These are phyloP conservation scores for Archivesica marissinica DNA, from an alignment of 1,140 invertebrate genomes.

Conservation along the genomic window DNA sequence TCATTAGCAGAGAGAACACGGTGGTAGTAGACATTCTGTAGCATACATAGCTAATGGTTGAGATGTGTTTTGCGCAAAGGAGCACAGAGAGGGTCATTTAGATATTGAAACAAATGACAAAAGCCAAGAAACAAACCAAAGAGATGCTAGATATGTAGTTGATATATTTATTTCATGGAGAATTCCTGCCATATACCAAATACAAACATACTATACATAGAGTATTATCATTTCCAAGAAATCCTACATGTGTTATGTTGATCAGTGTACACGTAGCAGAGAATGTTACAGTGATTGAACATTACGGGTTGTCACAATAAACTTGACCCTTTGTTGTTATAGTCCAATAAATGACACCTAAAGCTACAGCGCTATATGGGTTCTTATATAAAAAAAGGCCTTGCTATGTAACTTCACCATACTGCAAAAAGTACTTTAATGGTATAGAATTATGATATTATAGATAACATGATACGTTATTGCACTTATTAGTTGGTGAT, in stretches of 20 bases:
- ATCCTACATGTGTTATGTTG: not conserved
- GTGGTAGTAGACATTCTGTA: no score
- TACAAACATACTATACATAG: not conserved
- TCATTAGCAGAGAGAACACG: no score
- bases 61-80: no score
- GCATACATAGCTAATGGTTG: no score
- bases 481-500: no score
- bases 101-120: no score
- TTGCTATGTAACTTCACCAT: not conserved
- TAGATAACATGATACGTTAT: no score
- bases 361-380: not conserved
- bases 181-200: constrained; percentile 42
- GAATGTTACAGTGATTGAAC: not conserved
- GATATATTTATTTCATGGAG: not conserved
- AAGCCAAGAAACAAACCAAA: not conserved
- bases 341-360: no score
- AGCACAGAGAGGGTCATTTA: no score
- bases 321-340: no score
- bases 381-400: not conserved
- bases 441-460: no score
- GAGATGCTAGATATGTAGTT: not conserved
- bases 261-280: not conserved
- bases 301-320: constrained; percentile 22
- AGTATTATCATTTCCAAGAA: not conserved
- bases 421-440: no score